Conservation (phyloP, 1,140 invertebrate genomes). For the Bombus pyrosoma region DNA sequence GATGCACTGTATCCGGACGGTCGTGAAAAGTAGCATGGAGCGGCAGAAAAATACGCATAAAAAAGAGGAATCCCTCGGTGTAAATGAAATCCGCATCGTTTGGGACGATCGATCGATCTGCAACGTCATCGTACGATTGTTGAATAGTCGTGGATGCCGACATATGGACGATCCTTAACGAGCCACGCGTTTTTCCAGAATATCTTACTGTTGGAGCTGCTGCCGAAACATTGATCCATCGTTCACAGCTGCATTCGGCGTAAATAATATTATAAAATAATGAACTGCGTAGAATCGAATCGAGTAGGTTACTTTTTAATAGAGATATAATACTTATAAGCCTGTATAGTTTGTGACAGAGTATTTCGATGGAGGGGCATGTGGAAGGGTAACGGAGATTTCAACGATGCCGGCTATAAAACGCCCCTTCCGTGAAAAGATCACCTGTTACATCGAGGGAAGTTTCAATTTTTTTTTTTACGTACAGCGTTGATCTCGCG, state of each 20-base stretch:
- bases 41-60: slow-evolving; percentile 24
- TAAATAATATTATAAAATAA: neutral
- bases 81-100: slow-evolving; percentile 44
- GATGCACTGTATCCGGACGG: slow-evolving; percentile 37
- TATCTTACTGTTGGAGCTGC: neutral
- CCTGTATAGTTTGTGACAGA: no score
- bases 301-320: neutral
- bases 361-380: neutral
- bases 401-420: slow-evolving; percentile 38
- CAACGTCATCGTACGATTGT: slow-evolving; percentile 40
- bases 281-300: neutral
- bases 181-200: slow-evolving; percentile 35
- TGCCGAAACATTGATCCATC: neutral
- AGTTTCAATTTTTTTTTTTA: slow-evolving; percentile 65
- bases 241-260: neutral
- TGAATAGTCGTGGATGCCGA: neutral
- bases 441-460: slow-evolving; percentile 60
- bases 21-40: slow-evolving; percentile 24
- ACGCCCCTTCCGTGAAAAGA: slow-evolving; percentile 37
- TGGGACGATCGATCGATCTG: slow-evolving; percentile 50
- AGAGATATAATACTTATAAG: neutral
- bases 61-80: slow-evolving; percentile 15
- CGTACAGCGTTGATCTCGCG: slow-evolving; percentile 47
- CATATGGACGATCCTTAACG: slow-evolving; percentile 39
- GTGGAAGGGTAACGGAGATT: slow-evolving; percentile 33